Percentiles rank a stretch among this genome's conserved stretches.
phyloP scores from a whole-genome alignment of 1,140 invertebrate species.

The Ridgeia piscesae region DNA sequence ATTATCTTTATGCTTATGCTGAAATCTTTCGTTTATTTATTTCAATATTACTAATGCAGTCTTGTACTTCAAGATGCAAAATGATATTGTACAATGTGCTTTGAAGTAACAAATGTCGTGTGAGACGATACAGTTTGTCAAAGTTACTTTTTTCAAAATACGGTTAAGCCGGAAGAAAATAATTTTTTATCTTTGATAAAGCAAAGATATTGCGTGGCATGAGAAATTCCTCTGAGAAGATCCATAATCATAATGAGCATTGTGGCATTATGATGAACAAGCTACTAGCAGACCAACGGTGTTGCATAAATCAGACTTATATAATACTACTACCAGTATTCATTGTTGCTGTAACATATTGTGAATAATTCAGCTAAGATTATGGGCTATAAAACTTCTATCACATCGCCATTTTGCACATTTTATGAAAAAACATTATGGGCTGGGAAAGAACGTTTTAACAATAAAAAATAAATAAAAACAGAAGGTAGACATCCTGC shows the following conservation, averaged over 20 bases:
- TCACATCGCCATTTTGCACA: background rate
- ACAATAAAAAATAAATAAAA: background rate
- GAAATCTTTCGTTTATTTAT: background rate
- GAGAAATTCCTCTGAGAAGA: background rate
- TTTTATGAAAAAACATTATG: background rate
- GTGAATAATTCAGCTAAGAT: background rate
- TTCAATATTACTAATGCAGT: background rate
- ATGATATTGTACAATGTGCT: background rate
- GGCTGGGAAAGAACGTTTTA: background rate
- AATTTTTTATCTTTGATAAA: background rate
- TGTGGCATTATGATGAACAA: background rate
- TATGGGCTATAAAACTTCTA: background rate
- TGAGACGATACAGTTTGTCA: background rate
- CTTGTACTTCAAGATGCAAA: background rate
- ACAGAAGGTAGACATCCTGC: background rate
- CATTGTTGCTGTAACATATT: background rate
- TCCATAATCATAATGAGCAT: background rate
- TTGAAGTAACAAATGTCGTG: background rate
- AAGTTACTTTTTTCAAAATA: background rate
- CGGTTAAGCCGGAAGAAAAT: background rate
- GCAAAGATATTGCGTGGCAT: too few relatives aligned
- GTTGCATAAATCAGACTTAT: too few relatives aligned
- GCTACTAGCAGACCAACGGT: too few relatives aligned
- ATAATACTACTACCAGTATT: too few relatives aligned
- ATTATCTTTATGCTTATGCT: background rate